Conservation (phyloP, 2,113 vertebrate species). For the Picathartes gymnocephalus region DNA sequence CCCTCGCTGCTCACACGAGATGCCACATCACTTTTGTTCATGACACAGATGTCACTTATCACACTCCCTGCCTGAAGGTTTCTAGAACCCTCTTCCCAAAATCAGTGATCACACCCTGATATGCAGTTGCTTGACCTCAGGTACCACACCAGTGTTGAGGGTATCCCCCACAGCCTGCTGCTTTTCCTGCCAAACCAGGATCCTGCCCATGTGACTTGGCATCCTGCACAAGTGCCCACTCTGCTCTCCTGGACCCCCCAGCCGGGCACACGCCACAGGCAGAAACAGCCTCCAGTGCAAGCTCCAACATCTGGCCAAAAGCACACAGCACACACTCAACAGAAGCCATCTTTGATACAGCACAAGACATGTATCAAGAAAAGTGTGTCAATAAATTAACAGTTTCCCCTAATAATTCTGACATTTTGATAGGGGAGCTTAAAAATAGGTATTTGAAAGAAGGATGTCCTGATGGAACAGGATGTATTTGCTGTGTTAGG, state of each 20-base stretch:
- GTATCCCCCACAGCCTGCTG: background rate
- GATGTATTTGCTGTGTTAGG: background rate
- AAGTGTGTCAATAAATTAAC: background rate
- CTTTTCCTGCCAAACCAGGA: background rate
- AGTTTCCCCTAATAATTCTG: background rate
- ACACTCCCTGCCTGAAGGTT: background rate
- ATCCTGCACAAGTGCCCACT: background rate
- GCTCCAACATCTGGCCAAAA: background rate
- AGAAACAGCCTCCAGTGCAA: background rate
- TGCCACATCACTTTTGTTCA: background rate
- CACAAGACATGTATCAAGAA: background rate
- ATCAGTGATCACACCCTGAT: background rate
- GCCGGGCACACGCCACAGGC: background rate
- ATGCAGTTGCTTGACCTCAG: fast-evolving
- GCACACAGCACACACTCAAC: background rate
- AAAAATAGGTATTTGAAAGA: background rate
- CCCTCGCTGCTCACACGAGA: background rate
- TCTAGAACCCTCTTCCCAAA: background rate
- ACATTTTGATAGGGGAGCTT: background rate
- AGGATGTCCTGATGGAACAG: background rate
- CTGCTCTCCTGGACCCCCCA: background rate
- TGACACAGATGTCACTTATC: background rate
- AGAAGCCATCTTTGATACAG: background rate
- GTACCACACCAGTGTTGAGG: background rate
- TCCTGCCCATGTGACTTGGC: fast-evolving